These are phyloP conservation scores for Aldrovandia affinis DNA, from an alignment of 2,797 vertebrate genomes.

Conservation along the genomic window DNA sequence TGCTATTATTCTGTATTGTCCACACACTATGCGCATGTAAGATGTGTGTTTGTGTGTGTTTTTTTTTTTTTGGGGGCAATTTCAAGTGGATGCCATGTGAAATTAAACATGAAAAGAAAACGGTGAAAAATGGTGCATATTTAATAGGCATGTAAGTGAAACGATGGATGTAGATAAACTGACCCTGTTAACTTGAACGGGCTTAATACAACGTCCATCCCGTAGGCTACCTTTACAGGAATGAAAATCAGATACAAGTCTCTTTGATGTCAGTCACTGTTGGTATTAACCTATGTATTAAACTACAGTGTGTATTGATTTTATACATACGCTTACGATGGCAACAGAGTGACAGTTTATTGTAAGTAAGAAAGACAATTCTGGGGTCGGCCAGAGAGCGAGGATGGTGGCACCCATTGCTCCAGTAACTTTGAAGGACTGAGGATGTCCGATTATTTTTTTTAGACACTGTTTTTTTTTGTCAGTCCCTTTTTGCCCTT, in stretches of 20 bases:
- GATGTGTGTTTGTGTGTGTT: neutral
- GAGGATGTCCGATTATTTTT: neutral
- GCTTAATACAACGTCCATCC: neutral
- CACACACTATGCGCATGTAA: neutral
- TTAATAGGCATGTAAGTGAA: neutral
- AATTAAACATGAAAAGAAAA: neutral
- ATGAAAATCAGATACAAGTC: neutral
- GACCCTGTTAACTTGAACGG: neutral
- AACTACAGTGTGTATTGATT: neutral
- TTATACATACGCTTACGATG: neutral
- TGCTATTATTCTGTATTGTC: neutral
- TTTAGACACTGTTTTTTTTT: neutral
- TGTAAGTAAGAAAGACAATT: neutral
- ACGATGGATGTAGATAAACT: neutral
- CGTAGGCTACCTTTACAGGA: constrained; percentile 4
- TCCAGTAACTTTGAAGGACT: neutral
- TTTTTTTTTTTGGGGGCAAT: neutral
- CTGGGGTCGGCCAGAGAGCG: neutral
- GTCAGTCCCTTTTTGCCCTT: neutral
- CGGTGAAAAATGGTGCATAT: neutral
- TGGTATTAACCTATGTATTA: neutral
- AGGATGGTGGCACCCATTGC: neutral
- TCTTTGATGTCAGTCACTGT: constrained; percentile 2
- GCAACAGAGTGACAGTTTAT: constrained; percentile 1
- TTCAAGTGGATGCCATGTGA: neutral